Evolutionary conservation across 2,113 vertebrate species (phyloP).

Genomic region (Phyllostomus discolor): DNA sequence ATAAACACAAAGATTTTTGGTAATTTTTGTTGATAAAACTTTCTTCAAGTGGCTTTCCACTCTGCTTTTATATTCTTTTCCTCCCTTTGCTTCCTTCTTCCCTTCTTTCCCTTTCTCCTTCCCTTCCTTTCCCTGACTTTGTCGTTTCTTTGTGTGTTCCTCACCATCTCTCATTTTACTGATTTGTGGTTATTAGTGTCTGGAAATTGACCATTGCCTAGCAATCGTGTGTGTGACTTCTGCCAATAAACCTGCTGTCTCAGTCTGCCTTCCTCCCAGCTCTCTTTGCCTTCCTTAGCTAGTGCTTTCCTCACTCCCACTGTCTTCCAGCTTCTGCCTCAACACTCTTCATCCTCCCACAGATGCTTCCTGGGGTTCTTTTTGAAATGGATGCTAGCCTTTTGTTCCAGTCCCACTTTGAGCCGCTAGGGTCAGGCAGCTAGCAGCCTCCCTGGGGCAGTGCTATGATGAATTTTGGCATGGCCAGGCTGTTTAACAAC

Average conservation of each 20-base stretch:
- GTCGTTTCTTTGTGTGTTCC: not conserved
- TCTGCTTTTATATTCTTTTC: not conserved
- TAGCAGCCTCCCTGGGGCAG: conserved; percentile 70
- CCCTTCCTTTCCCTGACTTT: not conserved
- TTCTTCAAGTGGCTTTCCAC: conserved; percentile 34
- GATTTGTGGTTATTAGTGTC: not conserved
- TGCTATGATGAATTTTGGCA: conserved; percentile 72
- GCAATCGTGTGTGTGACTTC: not conserved
- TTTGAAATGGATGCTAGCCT: conserved; percentile 72
- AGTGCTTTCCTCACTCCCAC: conserved; percentile 33
- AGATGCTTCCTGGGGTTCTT: conserved; percentile 65
- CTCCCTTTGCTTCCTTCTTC: not conserved
- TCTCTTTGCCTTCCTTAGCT: not conserved
- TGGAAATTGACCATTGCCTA: conserved; percentile 55
- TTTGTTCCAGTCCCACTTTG: conserved; percentile 63
- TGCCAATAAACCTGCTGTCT: conserved; percentile 21
- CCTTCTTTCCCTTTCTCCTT: too few relatives aligned
- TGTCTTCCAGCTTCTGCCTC: conserved; percentile 56
- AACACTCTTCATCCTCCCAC: conserved; percentile 47
- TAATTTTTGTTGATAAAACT: conserved; percentile 64
- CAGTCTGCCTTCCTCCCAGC: not conserved
- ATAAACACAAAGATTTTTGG: conserved; percentile 61
- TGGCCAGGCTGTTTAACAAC: conserved; percentile 69
- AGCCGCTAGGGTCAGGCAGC: conserved; percentile 62
- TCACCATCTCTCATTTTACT: not conserved